Percentiles rank a stretch among this genome's conserved stretches.
Conservation (phyloP, 2,797 vertebrate genomes). For the Crax fasciolata region DNA sequence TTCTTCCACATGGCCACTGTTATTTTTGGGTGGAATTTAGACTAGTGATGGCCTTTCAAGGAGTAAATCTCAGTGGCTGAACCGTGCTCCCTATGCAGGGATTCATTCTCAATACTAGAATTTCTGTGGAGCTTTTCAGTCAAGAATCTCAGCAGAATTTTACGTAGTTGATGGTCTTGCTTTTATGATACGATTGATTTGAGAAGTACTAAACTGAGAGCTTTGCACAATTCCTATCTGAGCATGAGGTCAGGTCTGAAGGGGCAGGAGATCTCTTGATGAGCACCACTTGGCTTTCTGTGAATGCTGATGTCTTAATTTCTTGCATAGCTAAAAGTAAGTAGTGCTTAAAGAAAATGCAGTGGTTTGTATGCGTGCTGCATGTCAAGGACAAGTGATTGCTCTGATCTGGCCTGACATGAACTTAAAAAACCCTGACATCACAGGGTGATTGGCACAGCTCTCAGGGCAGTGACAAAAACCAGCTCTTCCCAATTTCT, state of each 20-base stretch:
- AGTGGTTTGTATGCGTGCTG: background rate
- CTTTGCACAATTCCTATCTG: background rate
- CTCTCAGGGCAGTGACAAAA: background rate
- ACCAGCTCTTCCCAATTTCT: background rate
- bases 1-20: background rate
- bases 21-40: background rate
- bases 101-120: background rate
- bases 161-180: background rate
- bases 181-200: background rate
- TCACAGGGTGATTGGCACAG: background rate
- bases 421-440: background rate
- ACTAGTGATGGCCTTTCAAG: background rate
- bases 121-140: background rate
- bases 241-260: background rate
- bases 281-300: background rate
- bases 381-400: background rate
- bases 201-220: background rate
- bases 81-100: accelerated
- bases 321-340: background rate
- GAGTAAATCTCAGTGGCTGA: background rate
- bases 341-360: background rate
- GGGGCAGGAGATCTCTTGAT: background rate
- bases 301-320: background rate
- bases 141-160: background rate
- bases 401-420: background rate